Evolutionary conservation across 2,113 vertebrate species (phyloP), one percentile per base, ranked within the genome.

Genomic region (Aptenodytes forsteri): DNA sequence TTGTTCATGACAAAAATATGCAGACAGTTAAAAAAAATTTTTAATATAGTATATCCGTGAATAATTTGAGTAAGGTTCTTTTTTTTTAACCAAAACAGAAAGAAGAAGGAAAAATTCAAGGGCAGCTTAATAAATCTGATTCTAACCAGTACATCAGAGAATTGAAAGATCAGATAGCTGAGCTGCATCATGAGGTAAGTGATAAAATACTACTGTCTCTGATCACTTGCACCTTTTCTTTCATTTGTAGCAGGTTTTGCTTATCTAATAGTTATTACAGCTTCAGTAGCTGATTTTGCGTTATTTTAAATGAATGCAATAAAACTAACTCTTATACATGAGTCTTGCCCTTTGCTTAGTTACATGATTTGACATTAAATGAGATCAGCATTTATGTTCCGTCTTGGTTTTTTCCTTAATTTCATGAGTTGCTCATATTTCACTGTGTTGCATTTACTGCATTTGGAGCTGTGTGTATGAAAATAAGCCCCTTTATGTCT

Each of bases 41-140:
- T 84, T 50, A 47, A 56, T 64, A 13, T 16, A 32, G 18, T 14
- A 10, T 67, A 42, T 80, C 7, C 3, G 7, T 77, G 27, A 71
- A 72, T 85, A 77, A 90, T 55, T 76, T 96, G 36, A 96, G 73
- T 93, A 87, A 87, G 21, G 78, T 77, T 88, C 58, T 95, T 62
- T 96, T 42, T 42, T 94, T 44, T 80, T 92, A 79, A 95, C 67
- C 93, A 83, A 96, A 97, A 98, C 98, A 99, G 99, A 99, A 99
- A 98, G 99, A 99, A 99, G 99, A 99, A 98, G 99, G 99, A 70
- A 99, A 99, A 97, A 98, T 99, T 96, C 99, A 99, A 97, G 99
- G 99, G n/a, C 99, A 99, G 84, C 99, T 99, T 92, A 99, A 99
- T 98, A 99, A 98, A 98, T 99, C 99, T 11, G 99, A 99, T 98